Base-by-base conservation (phyloP, 1,140 invertebrate species). In the Hormaphis cornu region DNA sequence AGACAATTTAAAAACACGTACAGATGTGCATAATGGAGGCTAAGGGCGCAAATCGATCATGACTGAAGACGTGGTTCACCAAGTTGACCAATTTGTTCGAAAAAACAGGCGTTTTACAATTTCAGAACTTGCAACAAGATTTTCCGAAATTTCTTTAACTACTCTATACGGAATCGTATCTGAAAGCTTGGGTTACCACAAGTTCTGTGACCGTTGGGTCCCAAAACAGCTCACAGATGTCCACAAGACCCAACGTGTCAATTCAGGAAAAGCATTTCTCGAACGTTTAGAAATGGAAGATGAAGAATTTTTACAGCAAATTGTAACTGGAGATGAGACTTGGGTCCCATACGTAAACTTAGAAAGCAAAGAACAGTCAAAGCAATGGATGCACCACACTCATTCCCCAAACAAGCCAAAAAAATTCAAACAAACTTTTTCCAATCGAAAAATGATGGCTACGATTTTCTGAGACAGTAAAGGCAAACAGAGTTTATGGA, bases 291-390 rank as follows among this genome's bases (percentile, higher is more conserved):
- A 42, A 18, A 18, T 18, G 10, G 40, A 42, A 48, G n/a, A 52
- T 18, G 71, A 73, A 30, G 40, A 46, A 48, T 69, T 73, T 28
- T 33, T 69, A 20, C 44, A 71, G 35, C 61, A 53, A 20, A 66
- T 70, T 16, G 71, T 73, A 7, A 72, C 72, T 69, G 72, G 71
- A 33, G 71, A 72, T 56, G 72, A 74, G 50, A 75, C 73, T 20
- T 74, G 71, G 52, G 54, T 71, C 28, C 40, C 16, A n/a, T 18
- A 42, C 18, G 40, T 42, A 42, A 42, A 42, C 40, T 18, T 42
- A n/a, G n/a, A n/a, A n/a, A n/a, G n/a, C n/a, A n/a, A n/a, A n/a
- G n/a, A n/a, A n/a, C n/a, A n/a, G n/a, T n/a, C n/a, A n/a, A n/a
- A n/a, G n/a, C n/a, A n/a, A n/a, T n/a, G n/a, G n/a, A n/a, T n/a